Base-by-base conservation (phyloP, 2,888 invertebrate species). In the Oithona nana region DNA sequence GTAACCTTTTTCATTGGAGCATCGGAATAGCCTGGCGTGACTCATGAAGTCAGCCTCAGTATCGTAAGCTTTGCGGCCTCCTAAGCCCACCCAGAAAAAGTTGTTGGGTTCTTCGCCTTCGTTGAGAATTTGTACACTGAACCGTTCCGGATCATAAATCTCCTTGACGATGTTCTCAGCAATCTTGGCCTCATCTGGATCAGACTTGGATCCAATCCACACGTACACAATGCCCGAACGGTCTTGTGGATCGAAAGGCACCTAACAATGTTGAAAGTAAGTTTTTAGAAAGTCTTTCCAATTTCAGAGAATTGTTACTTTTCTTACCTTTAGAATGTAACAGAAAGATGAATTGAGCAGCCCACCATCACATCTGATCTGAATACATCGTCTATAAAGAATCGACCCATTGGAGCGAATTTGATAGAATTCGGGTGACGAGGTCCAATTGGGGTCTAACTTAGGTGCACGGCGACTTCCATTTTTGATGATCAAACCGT, bases 1-100 rank as follows among this genome's bases (percentile, higher is more conserved):
- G 75, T 95, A 99, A 3, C 98, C 98, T 72, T 95, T 95, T 72
- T 98, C 98, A 74, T 98, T 99, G 55, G 97, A 98, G 75, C 98
- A 98, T 62, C 98, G 81, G 77, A 99, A 98, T 49, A 98, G 78
- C 57, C 98, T 79, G 1, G 93, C 89, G 74, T 82, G 88, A 70
- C 87, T 81, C 84, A 98, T 93, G 72, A 86, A 98, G 51, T 84
- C 84, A 0, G 92, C 89, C 70, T 88, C 83, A 3, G 78, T 79
- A 64, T 94, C 94, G 72, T 93, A 90, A 0, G 84, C 81, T 73
- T 90, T 92, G 69, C 83, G 83, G 0, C 93, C 94, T 62, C 89
- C 88, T 30, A 94, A 77, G n/a, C 84, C 93, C 52, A 92, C 84
- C 95, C 95, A 97, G 77, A 95, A 95, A 79, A 95, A 95, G 72